These are phyloP conservation scores for Arvicanthis niloticus DNA, from an alignment of 2,113 vertebrate species.

Conservation along the genomic window DNA sequence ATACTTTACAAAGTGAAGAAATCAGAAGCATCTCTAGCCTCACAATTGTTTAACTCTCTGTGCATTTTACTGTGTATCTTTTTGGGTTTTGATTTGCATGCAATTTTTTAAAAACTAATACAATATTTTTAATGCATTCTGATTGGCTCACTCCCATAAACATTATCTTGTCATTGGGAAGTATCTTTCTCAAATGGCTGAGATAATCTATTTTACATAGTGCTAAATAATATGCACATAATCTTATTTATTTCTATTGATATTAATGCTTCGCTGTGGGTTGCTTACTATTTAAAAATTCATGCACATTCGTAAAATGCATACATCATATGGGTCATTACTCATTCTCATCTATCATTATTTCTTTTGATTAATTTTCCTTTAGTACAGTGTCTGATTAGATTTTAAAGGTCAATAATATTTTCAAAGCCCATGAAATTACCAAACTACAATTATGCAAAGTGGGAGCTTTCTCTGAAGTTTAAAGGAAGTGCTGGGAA, in stretches of 20 bases:
- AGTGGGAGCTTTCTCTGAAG: background rate
- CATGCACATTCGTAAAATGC: background rate
- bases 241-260: background rate
- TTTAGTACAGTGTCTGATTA: background rate
- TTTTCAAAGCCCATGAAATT: constrained; percentile 30
- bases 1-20: background rate
- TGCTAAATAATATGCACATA: background rate
- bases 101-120: background rate
- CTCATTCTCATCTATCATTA: background rate
- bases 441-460: background rate
- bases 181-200: background rate
- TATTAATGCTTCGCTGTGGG: background rate
- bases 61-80: background rate
- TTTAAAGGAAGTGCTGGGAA: background rate
- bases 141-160: background rate
- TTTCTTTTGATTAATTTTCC: constrained; percentile 41
- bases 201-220: background rate
- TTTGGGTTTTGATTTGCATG: background rate
- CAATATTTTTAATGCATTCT: background rate
- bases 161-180: constrained; percentile 17
- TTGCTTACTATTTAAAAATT: constrained; percentile 7
- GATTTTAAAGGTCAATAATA: constrained; percentile 33
- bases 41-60: background rate
- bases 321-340: background rate
- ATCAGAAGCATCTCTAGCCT: background rate